Base-by-base conservation (phyloP, 2,113 vertebrate genomes). In the Paedocypris sp. region DNA sequence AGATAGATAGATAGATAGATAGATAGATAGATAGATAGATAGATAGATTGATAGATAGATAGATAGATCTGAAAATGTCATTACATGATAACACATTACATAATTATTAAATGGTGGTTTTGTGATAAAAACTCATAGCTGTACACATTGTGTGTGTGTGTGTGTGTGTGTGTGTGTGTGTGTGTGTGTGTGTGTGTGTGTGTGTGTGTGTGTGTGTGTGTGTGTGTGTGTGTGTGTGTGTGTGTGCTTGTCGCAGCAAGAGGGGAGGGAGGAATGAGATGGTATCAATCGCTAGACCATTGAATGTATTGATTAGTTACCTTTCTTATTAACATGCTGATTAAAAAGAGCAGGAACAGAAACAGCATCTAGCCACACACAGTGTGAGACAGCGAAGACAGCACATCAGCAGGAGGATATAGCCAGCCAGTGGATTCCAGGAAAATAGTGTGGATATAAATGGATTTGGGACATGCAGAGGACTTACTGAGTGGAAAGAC, bases 271-370 rank as follows among this genome's bases (percentile, higher is more conserved):
- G 80, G 71, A n/a, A 76, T 70, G 75, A 85, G 82, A 86, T 87
- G 81, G 82, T 86, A 86, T 87, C 84, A 84, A 85, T 87, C 78
- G 82, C 81, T 73, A 74, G 80, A 79, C 82, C 82, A 85, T 87
- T 85, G 83, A 86, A 83, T 73, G 75, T 87, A 87, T 87, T 87
- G 85, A 87, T 87, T 86, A 87, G 83, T 84, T 87, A 87, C 84
- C 83, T 86, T 86, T 86, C 84, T 86, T 86, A 87, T 87, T 87
- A 87, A 86, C 85, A 87, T 87, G 84, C 83, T 86, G 85, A 86
- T 87, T 87, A 85, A 87, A 86, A 83, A 79, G 77, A 78, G 73
- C 60, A 60, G 64, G 29, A 60, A 58, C 76, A 75, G 73, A 67
- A 77, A 70, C 75, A 48, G 71, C 66, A 75, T 69, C 77, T 26